Evolutionary conservation across 2,888 invertebrate species (phyloP), one percentile per base, ranked within the genome.

Genomic region (Cistogaster globosa): DNA sequence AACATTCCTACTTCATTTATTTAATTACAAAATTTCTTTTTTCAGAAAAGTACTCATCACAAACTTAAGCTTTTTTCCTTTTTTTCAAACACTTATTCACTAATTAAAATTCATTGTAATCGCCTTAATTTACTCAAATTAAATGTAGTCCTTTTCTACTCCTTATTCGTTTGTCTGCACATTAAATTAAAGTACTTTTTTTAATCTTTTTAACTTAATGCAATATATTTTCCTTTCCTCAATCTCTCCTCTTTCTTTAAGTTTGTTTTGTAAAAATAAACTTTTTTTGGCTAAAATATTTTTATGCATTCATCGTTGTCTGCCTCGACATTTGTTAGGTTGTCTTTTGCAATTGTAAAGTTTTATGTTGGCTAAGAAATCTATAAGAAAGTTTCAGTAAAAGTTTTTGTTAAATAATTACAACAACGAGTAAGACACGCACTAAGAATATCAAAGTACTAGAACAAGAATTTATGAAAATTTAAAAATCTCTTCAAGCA

Each of bases 291-390:
- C 42, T 45, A 53, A 42, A 42, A 42, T 42, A 42, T 12, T 42
- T 42, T 42, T 53, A 20, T 51, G 22, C 18, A 18, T 53, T 71
- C 58, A 20, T 58, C 71, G 32, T 45, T 71, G 53, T 38, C 45
- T 58, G 16, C 36, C 53, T 12, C 32, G 12, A 9, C 16, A 18
- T 14, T 45, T 6, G 58, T 71, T 58, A 26, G 32, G 45, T 48
- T 71, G 71, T 58, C 57, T 16, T 58, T 58, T 58, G 58, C 71
- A 58, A 58, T 32, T 14, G 9, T 14, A 20, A 58, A 71, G 45
- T 71, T 45, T 42, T 42, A 12, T 12, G 12, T 42, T 42, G 42
- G 42, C 12, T 12, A 58, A 18, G 20, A 71, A 58, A 45, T 58
- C 48, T 26, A 48, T 71, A 45, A 18, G 60, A 48, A 48, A 48